Evolutionary conservation across 1,140 invertebrate species (phyloP).

Genomic region (Radopholus similis): DNA sequence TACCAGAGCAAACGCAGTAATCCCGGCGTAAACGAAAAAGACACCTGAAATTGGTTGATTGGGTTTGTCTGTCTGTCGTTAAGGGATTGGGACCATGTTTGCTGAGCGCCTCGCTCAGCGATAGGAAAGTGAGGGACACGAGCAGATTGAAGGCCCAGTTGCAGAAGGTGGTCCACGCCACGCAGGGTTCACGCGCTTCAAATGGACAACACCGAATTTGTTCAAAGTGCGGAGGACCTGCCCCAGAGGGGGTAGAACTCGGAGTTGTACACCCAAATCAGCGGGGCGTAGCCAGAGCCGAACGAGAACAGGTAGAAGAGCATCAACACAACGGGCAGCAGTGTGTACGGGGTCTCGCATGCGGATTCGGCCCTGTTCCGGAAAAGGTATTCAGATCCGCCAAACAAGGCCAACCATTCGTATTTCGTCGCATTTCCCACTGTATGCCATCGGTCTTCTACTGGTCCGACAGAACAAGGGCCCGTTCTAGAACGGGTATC

Average conservation of each 20-base stretch:
- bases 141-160: constrained; percentile 68
- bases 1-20: constrained; percentile 72
- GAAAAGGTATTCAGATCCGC: too few relatives aligned
- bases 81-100: constrained; percentile 61
- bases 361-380: too few relatives aligned
- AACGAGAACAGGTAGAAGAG: constrained; percentile 49
- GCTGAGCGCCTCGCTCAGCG: constrained; percentile 61
- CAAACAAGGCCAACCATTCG: too few relatives aligned
- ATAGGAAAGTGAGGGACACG: constrained; percentile 69
- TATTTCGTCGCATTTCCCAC: constrained; percentile 13
- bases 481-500: constrained; percentile 29
- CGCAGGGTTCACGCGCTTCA: constrained; percentile 65
- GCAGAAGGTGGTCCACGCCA: constrained; percentile 65
- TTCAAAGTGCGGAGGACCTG: neutral
- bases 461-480: constrained; percentile 4
- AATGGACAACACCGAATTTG: neutral
- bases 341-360: constrained; percentile 45
- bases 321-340: constrained; percentile 51
- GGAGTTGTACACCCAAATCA: constrained; percentile 70
- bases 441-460: constrained; percentile 12
- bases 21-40: constrained; percentile 62
- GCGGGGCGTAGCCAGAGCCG: constrained; percentile 65
- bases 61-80: too few relatives aligned
- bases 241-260: constrained; percentile 70
- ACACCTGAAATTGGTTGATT: constrained; percentile 57